These are phyloP conservation scores for Aculops lycopersici DNA, from an alignment of 1,140 invertebrate species.

Conservation along the genomic window DNA sequence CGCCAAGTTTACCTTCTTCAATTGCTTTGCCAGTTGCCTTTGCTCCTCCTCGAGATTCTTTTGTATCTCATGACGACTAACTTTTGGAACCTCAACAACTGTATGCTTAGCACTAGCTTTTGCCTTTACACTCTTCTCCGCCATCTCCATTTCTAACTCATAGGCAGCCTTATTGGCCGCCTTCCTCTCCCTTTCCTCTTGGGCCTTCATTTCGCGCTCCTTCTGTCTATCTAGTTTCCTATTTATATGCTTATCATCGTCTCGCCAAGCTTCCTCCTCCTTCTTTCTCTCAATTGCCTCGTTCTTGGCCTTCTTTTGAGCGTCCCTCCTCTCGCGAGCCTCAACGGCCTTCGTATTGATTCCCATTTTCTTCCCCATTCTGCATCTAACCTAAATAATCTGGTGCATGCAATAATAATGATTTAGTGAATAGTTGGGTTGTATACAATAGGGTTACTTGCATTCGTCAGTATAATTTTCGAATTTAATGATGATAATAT, in stretches of 20 bases:
- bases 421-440: too few species aligned
- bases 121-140: background rate
- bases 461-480: too few species aligned
- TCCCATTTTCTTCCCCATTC: background rate
- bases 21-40: background rate
- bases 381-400: too few species aligned
- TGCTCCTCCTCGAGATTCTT: background rate
- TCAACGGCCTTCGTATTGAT: background rate
- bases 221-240: background rate
- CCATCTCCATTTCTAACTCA: background rate
- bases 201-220: background rate
- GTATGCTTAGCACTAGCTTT: background rate
- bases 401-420: too few species aligned
- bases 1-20: background rate
- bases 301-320: background rate
- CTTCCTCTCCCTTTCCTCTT: background rate
- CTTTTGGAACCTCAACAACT: background rate
- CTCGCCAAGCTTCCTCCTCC: background rate
- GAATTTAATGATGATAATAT: too few species aligned
- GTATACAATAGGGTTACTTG: too few species aligned
- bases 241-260: background rate
- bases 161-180: background rate
- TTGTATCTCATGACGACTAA: background rate
- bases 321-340: background rate
- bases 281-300: background rate